Conservation (phyloP, 2,888 invertebrate genomes). For the Limnephilus lunatus region DNA sequence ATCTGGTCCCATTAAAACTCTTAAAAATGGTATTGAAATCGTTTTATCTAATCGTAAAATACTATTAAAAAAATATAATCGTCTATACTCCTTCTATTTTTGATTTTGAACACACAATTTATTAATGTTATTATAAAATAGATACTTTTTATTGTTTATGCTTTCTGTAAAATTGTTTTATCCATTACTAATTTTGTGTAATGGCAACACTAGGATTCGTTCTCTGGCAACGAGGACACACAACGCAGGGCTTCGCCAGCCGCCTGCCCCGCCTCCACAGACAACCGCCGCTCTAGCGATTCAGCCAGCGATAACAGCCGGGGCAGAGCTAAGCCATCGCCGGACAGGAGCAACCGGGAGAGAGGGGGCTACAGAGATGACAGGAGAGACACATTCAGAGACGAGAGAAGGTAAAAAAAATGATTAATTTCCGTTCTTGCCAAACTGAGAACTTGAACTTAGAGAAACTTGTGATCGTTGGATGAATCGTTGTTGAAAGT, state of each 20-base stretch:
- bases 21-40: not conserved
- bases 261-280: not conserved
- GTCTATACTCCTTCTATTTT: not conserved
- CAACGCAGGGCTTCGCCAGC: not conserved
- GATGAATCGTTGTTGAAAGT: no score
- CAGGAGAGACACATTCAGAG: conserved; percentile 5
- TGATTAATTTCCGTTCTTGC: not conserved
- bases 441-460: no score
- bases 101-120: not conserved
- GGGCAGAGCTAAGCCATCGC: conserved; percentile 32
- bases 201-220: conserved; percentile 48
- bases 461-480: no score
- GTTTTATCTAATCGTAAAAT: not conserved
- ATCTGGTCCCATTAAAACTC: no score
- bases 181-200: not conserved
- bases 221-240: conserved; percentile 38
- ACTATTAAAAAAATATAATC: not conserved
- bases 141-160: not conserved
- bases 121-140: not conserved
- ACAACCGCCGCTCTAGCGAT: conserved; percentile 34
- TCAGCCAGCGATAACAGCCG: conserved; percentile 14
- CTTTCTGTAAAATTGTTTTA: conserved; percentile 18
- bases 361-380: conserved; percentile 34
- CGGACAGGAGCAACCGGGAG: conserved; percentile 44
- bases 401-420: not conserved